Percentiles rank a stretch among this genome's conserved stretches.
phyloP scores from a whole-genome alignment of 2,888 invertebrate genomes.

The Andrena bicolor region DNA sequence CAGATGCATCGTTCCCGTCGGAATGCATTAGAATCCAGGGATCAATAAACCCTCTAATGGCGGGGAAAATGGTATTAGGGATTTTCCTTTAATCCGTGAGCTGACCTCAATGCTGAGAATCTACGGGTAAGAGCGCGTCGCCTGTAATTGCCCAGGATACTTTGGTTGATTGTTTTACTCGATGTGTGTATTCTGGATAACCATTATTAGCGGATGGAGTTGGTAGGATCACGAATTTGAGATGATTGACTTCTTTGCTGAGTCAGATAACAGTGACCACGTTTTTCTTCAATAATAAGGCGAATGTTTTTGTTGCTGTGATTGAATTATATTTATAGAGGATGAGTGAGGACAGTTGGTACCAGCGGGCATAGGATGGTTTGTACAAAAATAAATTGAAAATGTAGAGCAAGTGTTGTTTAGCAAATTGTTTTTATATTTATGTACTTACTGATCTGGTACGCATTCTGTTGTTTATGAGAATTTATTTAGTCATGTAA shows the following conservation, averaged over 20 bases:
- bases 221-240: neutral
- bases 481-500: no score
- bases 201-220: neutral
- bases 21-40: conserved; percentile 42
- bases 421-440: no score
- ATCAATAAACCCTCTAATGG: conserved; percentile 53
- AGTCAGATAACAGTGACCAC: neutral
- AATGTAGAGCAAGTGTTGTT: no score
- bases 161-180: conserved; percentile 22
- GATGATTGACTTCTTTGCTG: neutral
- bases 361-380: no score
- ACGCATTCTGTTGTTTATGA: no score
- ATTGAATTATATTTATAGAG: no score
- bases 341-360: no score
- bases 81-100: conserved; percentile 48
- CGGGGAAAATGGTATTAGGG: conserved; percentile 56
- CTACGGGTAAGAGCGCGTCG: neutral
- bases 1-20: conserved; percentile 20
- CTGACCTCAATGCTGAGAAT: conserved; percentile 26
- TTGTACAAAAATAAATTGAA: no score
- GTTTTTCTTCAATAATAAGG: neutral
- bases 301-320: no score
- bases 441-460: no score
- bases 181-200: neutral
- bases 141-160: conserved; percentile 2